These are phyloP conservation scores for Empis livida DNA, from an alignment of 2,888 invertebrate species.

Conservation along the genomic window DNA sequence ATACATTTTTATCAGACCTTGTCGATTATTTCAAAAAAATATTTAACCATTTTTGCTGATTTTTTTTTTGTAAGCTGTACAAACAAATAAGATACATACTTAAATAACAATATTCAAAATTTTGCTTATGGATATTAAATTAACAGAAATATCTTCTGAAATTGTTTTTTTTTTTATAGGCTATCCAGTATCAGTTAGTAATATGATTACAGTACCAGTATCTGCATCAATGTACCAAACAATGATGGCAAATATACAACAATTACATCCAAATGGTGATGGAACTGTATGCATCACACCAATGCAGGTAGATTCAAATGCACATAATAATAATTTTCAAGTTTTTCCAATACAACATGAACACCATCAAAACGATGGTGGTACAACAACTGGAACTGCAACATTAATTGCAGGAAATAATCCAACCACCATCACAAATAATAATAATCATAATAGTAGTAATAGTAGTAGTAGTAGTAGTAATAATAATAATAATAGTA, in stretches of 20 bases:
- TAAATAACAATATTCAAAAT: background rate
- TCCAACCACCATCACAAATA: background rate
- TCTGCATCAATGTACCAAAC: constrained; percentile 93
- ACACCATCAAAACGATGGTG: constrained; percentile 7
- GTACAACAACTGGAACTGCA: background rate
- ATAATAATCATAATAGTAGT: background rate
- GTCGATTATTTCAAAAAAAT: too few species aligned
- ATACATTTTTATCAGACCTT: too few species aligned
- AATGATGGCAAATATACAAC: constrained; percentile 82
- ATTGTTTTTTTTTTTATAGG: constrained; percentile 19
- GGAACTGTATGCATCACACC: constrained; percentile 74
- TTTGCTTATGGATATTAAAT: too few species aligned
- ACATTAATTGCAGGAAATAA: background rate
- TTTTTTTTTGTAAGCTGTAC: too few species aligned
- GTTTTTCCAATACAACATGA: constrained; percentile 9
- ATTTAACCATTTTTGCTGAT: too few species aligned
- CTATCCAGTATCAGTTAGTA: constrained; percentile 70
- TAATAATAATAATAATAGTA: background rate
- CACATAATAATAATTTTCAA: constrained; percentile 15
- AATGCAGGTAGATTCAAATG: constrained; percentile 55
- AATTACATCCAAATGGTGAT: constrained; percentile 56
- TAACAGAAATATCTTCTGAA: background rate
- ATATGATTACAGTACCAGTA: constrained; percentile 91
- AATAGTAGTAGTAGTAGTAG: background rate
- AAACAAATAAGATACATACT: background rate